phyloP scores from a whole-genome alignment of 2,797 vertebrate species.

The Cirrhinus molitorella region DNA sequence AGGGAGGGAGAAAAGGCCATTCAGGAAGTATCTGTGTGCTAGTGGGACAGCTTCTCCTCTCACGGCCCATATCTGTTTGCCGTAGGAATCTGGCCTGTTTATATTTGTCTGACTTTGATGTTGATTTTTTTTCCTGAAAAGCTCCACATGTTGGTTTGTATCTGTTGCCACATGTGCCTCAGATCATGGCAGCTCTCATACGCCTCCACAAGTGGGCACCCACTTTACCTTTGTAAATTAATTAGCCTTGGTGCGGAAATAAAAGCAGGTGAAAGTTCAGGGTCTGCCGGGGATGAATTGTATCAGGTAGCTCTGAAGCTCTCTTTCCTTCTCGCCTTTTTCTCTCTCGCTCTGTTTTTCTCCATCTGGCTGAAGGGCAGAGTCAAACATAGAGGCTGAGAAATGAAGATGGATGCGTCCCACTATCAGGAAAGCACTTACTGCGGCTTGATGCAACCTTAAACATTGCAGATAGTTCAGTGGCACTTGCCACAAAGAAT shows the following conservation, averaged over 20 bases:
- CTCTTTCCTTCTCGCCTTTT: slow-evolving; percentile 13
- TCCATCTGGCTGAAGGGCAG: slow-evolving; percentile 80
- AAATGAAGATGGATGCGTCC: slow-evolving; percentile 98
- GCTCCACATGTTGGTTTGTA: slow-evolving; percentile 19
- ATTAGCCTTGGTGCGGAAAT: slow-evolving; percentile 86
- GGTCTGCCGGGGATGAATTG: slow-evolving; percentile 89
- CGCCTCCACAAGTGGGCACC: slow-evolving; percentile 70
- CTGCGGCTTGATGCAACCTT: slow-evolving; percentile 95
- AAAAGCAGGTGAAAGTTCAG: slow-evolving; percentile 92
- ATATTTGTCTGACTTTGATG: slow-evolving; percentile 49
- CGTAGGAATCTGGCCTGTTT: slow-evolving; percentile 45
- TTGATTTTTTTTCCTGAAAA: slow-evolving; percentile 30
- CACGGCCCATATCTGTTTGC: slow-evolving; percentile 43
- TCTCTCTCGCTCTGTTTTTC: slow-evolving; percentile 74
- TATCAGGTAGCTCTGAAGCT: slow-evolving; percentile 87
- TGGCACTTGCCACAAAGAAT: slow-evolving; percentile 91
- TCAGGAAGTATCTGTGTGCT: slow-evolving; percentile 47
- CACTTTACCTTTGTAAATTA: slow-evolving; percentile 84
- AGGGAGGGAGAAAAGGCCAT: slow-evolving; percentile 44
- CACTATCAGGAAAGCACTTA: slow-evolving; percentile 97
- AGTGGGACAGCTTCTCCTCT: slow-evolving; percentile 27
- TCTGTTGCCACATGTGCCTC: not conserved
- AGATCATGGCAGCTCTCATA: slow-evolving; percentile 12
- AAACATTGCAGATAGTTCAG: slow-evolving; percentile 95
- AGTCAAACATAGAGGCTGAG: slow-evolving; percentile 87